Evolutionary conservation across 1,140 invertebrate species (phyloP).

Genomic region (Oryctes rhinoceros): DNA sequence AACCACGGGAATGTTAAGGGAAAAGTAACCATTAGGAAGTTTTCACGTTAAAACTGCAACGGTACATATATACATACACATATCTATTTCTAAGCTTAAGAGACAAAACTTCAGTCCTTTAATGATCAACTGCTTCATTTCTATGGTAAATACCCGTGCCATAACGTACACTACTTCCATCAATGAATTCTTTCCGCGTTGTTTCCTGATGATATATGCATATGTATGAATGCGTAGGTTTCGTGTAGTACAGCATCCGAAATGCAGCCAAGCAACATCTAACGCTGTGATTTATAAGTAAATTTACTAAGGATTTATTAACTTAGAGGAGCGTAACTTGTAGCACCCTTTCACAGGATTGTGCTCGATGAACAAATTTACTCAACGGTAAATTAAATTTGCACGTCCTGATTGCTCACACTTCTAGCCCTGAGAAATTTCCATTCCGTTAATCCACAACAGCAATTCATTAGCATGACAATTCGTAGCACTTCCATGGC

Average conservation of each 20-base stretch:
- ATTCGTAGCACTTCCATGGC: slow-evolving; percentile 5
- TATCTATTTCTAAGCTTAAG: no score
- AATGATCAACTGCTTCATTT: not conserved
- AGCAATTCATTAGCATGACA: slow-evolving; percentile 21
- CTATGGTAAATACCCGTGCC: no score
- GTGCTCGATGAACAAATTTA: slow-evolving; percentile 16
- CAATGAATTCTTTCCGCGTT: no score
- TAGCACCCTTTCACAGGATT: slow-evolving; percentile 8
- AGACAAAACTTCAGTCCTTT: no score
- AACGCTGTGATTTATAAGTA: slow-evolving; percentile 2
- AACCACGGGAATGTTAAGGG: no score
- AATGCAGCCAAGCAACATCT: not conserved
- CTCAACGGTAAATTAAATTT: slow-evolving; percentile 14
- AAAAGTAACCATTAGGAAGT: no score
- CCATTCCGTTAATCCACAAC: slow-evolving; percentile 21
- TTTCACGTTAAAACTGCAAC: no score
- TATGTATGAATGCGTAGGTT: not conserved
- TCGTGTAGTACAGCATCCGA: not conserved
- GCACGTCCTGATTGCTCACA: slow-evolving; percentile 14
- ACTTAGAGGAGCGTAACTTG: slow-evolving; percentile 21
- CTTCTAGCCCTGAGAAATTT: not conserved
- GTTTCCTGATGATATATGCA: no score
- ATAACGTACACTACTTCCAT: no score
- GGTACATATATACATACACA: no score
- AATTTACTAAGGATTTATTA: slow-evolving; percentile 8